Percentiles rank a stretch among this genome's conserved stretches.
These are phyloP conservation scores for Sisyra nigra DNA, from an alignment of 2,888 invertebrate genomes.

Conservation along the genomic window DNA sequence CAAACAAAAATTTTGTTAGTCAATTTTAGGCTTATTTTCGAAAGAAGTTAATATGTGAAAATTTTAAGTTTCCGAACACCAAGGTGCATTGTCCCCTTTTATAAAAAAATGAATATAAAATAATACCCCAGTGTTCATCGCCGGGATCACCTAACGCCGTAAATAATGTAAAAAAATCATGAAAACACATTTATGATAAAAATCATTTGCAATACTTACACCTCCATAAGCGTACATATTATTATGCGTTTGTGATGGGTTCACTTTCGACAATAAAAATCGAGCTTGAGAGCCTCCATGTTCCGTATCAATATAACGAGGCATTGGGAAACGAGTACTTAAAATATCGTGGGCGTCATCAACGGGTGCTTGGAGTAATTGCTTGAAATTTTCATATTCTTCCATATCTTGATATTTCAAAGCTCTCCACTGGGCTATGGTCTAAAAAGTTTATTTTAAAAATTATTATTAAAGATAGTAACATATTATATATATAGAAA, in stretches of 20 bases:
- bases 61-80: not conserved
- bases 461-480: not conserved
- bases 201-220: constrained; percentile 38
- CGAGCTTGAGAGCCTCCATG: constrained; percentile 99
- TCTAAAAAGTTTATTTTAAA: constrained; percentile 34
- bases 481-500: not conserved
- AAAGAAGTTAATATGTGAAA: not conserved
- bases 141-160: not conserved
- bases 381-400: constrained; percentile 95
- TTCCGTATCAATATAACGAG: constrained; percentile 96
- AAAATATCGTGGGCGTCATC: constrained; percentile 97
- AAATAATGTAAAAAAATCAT: constrained; percentile 1
- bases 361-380: constrained; percentile 86
- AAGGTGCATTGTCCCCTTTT: not conserved
- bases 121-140: constrained; percentile 4
- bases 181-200: constrained; percentile 5
- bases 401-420: constrained; percentile 92
- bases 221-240: constrained; percentile 94
- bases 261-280: constrained; percentile 95
- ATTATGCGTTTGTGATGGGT: constrained; percentile 99
- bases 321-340: constrained; percentile 93
- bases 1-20: no score
- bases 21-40: no score
- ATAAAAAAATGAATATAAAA: constrained; percentile 8
- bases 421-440: constrained; percentile 94